Evolutionary conservation across 2,888 invertebrate genomes (phyloP), one percentile per base, ranked within the genome.

Genomic region (Aplocera efformata): DNA sequence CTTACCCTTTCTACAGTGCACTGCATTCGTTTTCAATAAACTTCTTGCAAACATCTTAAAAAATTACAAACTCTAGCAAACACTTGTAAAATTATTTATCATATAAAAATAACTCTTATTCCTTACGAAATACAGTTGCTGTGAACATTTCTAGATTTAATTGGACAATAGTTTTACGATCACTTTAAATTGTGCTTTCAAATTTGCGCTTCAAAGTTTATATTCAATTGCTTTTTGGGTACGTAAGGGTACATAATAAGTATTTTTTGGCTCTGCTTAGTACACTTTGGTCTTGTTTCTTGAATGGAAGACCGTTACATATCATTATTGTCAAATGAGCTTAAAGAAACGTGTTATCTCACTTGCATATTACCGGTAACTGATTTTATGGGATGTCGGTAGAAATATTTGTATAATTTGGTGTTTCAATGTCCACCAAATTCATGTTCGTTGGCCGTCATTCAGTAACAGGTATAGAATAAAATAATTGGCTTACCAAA

Each of bases 11-110:
- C 71, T 69, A 71, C 64, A 65, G 70, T 50, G 58, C 59, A 63
- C 65, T 80, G 81, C 83, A 78, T 79, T 80, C 77, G 71, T 72
- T 82, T 82, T 84, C 79, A 84, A 85, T 84, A 63, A 79, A 79
- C 72, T 81, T 63, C 60, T 74, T 72, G 61, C 67, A 52, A 69
- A 69, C 62, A 68, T 70, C 67, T 71, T 74, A 64, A 44, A 42
- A 36, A 35, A 37, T 41, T 42, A 53, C 64, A 55, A 62, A 43
- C 24, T 53, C 58, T 51, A 23, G 38, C 48, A 48, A 56, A 48
- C 53, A 37, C 7, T 43, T 8, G 8, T 3, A 25, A 44, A 44
- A 30, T n/a, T n/a, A 6, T 9, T 2, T 10, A 4, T 2, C 8
- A 32, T 33, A 28, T 20, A 7, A 58, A 41, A 43, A 17, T 51